Evolutionary conservation across 2,797 vertebrate genomes (phyloP), one percentile per base, ranked within the genome.

Genomic region (Macropodus opercularis): DNA sequence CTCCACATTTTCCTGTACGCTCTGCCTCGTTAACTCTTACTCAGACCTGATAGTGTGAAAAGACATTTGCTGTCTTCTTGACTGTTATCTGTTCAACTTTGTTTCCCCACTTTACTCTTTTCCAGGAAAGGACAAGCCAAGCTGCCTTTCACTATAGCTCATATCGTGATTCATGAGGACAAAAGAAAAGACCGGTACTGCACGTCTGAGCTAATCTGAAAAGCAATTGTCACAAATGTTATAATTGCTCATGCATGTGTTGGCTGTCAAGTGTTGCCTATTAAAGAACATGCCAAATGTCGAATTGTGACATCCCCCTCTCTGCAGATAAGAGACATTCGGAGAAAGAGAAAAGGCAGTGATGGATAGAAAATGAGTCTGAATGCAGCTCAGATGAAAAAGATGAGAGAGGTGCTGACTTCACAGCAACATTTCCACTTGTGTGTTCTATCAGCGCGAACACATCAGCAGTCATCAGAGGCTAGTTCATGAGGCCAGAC

Each of bases 11-110:
- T 79, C 62, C 79, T 65, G 64, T 12, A 53, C 35, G 85, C 61
- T 62, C 63, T 68, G 81, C 84, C 85, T 91, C 82, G 89, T 91
- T 91, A 89, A 85, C 77, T 90, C 80, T 67, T 75, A 60, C 67
- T 75, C 72, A 78, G 85, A 86, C 80, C 81, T 65, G 63, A 80
- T 66, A 67, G 79, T 57, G 79, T 72, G 77, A 85, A 83, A 85
- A 80, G 50, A 81, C 79, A 75, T 87, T 75, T 51, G 44, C 47
- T 55, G 54, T 32, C 39, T 73, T 70, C 62, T 44, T 58, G 72
- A 75, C 61, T 68, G 69, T 80, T 75, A 61, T 81, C 72, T 26
- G 41, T 40, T 47, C 64, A 83, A 86, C 75, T 87, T 79, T 75
- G 50, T 68, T 89, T 78, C 69, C 61, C 58, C 54, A 75, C 75